Conservation (phyloP, 1,140 invertebrate species). For the Trichoplusia ni region DNA sequence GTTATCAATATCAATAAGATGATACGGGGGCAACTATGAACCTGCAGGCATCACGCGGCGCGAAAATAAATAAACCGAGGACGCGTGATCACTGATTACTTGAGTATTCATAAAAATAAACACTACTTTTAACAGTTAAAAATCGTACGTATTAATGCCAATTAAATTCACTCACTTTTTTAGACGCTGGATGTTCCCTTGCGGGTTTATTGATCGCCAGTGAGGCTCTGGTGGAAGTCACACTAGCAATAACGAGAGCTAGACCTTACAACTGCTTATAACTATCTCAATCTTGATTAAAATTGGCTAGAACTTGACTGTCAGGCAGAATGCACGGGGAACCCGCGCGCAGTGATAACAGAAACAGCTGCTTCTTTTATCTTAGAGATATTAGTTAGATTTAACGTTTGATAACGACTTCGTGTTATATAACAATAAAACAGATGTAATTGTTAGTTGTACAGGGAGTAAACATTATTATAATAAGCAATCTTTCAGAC, state of each 20-base stretch:
- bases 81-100: slow-evolving; percentile 13
- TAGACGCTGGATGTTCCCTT: neutral
- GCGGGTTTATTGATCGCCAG: neutral
- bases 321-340: too few relatives aligned
- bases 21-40: slow-evolving; percentile 12
- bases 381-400: too few relatives aligned
- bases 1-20: slow-evolving; percentile 42
- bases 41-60: slow-evolving; percentile 23
- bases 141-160: neutral
- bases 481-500: too few relatives aligned
- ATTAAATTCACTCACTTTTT: slow-evolving; percentile 2
- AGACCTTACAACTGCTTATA: neutral
- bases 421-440: too few relatives aligned
- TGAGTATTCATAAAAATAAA: neutral
- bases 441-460: too few relatives aligned
- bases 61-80: slow-evolving; percentile 30
- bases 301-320: too few relatives aligned
- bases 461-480: too few relatives aligned
- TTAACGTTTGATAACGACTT: too few relatives aligned
- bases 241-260: slow-evolving; percentile 2
- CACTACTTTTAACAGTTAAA: neutral
- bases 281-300: too few relatives aligned
- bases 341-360: too few relatives aligned
- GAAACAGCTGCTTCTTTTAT: too few relatives aligned
- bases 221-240: neutral